Base-by-base conservation (phyloP, 1,140 invertebrate species). In the Penaeus vannamei region DNA sequence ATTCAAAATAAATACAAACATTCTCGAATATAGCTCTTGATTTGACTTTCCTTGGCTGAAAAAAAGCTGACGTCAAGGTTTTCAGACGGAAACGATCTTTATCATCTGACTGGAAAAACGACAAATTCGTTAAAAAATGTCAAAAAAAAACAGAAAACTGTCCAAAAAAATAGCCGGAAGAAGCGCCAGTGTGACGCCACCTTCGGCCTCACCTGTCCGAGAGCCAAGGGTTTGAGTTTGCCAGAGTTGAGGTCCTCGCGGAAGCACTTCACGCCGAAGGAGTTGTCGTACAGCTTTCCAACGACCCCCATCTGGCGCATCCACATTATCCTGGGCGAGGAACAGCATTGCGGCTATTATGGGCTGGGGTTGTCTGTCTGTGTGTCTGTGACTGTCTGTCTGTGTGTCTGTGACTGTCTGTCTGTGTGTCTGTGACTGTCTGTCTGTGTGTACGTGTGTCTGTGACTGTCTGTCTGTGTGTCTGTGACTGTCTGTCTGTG, bases 191-290 rank as follows among this genome's bases (percentile, higher is more conserved):
- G 3, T 10, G 10, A 46, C 10, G 3, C 42, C 10, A 10, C 3
- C 3, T 46, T 46, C 36, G 10, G 36, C 8, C 23, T 23, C 7
- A 84, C 81, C 81, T 84, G 81, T 20, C 19, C 22, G 12, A 84
- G 22, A n/a, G 60, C 59, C 26, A 84, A n/a, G 29, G 81, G 23
- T 23, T 53, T 83, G 23, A 29, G 53, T 29, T 84, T 46, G 17
- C 23, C 23, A 3, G 81, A 59, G 59, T 53, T 36, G n/a, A 61
- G n/a, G 23, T 5, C 60, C 2, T 61, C 53, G 7, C 81, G 81
- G 29, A 84, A 84, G 26, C 81, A 84, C 81, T 84, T 84, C 22
- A 84, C 29, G 10, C 81, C 61, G 53, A 84, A 84, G 59, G 23
- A 60, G 12, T 84, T 60, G n/a, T 84, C 19, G 19, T 84, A 64